Evolutionary conservation across 2,797 vertebrate species (phyloP).

Genomic region (Momotus momota): DNA sequence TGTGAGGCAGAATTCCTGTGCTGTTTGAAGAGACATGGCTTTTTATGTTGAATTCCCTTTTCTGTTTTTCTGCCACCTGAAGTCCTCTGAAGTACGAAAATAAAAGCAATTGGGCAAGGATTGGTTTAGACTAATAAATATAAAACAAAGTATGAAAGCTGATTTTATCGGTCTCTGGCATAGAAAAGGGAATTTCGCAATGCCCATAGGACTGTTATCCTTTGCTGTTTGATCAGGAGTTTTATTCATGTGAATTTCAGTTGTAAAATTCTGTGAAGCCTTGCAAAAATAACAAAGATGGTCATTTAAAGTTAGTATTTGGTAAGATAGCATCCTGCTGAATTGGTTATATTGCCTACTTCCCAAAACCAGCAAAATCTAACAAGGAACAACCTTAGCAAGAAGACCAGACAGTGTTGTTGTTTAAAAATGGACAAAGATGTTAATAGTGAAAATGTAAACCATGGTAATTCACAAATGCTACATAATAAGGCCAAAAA

Average conservation of each 20-base stretch:
- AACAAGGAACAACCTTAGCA: background rate
- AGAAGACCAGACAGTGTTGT: background rate
- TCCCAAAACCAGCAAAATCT: background rate
- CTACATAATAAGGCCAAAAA: background rate
- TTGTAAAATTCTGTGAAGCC: background rate
- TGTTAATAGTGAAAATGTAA: background rate
- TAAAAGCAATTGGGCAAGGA: background rate
- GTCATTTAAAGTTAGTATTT: background rate
- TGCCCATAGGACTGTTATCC: background rate
- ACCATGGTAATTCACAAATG: background rate
- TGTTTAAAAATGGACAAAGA: background rate
- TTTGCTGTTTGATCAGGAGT: background rate
- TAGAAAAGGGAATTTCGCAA: background rate
- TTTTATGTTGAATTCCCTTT: background rate
- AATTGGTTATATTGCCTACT: background rate
- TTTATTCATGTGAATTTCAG: background rate
- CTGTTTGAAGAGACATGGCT: background rate
- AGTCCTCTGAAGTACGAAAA: background rate
- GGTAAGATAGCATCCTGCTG: background rate
- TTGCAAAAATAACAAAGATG: background rate
- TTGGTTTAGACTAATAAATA: background rate
- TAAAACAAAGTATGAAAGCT: background rate
- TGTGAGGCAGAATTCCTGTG: background rate
- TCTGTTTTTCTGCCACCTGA: background rate
- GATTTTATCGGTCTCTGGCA: background rate